These are phyloP conservation scores for Arnoldichthys spilopterus DNA, from an alignment of 2,797 vertebrate species.

Conservation along the genomic window DNA sequence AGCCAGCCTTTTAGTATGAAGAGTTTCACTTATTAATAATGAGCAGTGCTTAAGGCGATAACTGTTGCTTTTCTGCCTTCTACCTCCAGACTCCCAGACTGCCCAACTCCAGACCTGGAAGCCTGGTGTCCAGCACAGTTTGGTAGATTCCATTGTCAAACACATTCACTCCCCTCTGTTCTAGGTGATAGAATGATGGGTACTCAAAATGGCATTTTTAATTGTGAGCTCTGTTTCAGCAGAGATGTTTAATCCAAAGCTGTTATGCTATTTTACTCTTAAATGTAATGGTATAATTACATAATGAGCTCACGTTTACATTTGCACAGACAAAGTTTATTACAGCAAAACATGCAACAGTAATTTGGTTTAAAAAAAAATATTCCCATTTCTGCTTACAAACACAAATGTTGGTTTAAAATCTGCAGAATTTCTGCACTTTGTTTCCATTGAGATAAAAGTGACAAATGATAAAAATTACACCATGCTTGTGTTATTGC, in stretches of 20 bases:
- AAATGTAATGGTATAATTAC: not conserved
- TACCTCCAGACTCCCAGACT: no score
- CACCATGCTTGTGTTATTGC: no score
- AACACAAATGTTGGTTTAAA: not conserved
- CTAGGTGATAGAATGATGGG: no score
- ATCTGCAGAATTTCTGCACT: not conserved
- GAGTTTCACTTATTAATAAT: constrained; percentile 27
- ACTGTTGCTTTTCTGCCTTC: not conserved
- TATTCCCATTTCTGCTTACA: not conserved
- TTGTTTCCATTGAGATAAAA: no score
- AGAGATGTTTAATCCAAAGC: not conserved
- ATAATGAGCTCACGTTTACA: not conserved
- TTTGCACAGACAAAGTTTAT: no score
- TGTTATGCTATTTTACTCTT: not conserved
- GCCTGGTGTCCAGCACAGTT: no score
- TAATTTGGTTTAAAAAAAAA: not conserved
- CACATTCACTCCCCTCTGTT: no score
- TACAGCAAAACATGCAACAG: no score
- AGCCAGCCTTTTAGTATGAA: constrained; percentile 1
- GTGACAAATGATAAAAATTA: no score
- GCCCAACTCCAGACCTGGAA: no score
- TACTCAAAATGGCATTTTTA: not conserved
- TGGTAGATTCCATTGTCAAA: no score
- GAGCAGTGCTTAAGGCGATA: not conserved
- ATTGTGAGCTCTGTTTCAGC: not conserved